Evolutionary conservation across 2,113 vertebrate species (phyloP).

Genomic region (Balaeniceps rex): DNA sequence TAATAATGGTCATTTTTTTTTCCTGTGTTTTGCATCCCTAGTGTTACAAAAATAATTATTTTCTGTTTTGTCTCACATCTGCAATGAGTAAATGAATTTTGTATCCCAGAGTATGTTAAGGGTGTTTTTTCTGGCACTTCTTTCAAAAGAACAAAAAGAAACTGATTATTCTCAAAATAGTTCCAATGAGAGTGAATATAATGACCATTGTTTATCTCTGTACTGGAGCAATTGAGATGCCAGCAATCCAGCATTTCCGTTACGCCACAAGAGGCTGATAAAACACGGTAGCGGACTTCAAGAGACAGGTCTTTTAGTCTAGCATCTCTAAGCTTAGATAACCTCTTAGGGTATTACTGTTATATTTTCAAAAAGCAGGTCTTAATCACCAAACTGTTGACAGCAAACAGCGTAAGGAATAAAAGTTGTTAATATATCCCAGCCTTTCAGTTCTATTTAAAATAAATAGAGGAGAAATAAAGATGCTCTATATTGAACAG

Average conservation of each 20-base stretch:
- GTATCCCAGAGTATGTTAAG: neutral
- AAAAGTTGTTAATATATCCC: neutral
- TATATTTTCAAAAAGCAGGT: neutral
- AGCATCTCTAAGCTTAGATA: neutral
- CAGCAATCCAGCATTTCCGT: neutral
- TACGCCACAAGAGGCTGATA: neutral
- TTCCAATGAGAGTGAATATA: neutral
- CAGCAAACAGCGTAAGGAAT: neutral
- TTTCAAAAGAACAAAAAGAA: neutral
- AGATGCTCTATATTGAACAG: neutral
- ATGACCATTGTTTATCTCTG: neutral
- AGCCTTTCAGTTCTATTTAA: neutral
- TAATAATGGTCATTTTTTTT: neutral
- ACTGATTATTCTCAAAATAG: neutral
- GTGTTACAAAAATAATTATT: neutral
- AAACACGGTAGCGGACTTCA: neutral
- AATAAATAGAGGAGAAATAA: neutral
- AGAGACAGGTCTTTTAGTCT: neutral
- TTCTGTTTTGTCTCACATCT: neutral
- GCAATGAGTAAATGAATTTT: neutral
- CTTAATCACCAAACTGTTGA: neutral
- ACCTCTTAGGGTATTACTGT: neutral
- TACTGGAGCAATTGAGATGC: neutral
- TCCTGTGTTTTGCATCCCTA: neutral
- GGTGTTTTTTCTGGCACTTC: neutral